Base-by-base conservation (phyloP, 2,888 invertebrate genomes). In the Clusia tigrina region DNA sequence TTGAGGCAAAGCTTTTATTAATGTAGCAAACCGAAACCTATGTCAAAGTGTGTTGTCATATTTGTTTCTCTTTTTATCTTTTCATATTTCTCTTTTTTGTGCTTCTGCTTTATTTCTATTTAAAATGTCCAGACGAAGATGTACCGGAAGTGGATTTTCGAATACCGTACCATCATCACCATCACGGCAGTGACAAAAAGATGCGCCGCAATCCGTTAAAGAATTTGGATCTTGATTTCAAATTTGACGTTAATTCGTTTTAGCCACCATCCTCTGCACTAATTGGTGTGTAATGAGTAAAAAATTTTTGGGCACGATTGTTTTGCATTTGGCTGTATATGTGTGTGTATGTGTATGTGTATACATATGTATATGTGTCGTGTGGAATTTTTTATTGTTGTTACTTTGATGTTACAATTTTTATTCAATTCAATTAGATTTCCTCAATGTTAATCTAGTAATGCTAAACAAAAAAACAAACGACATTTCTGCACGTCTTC, bases 191-290 rank as follows among this genome's bases (percentile, higher is more conserved):
- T 78, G 69, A 78, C 72, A 68, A 69, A 62, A 80, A 78, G 76
- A 54, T 78, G 54, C 77, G 60, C 65, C 76, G 78, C 71, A 80
- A 80, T 80, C 80, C 79, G 60, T 74, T 80, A 63, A 78, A 72
- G 74, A 80, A 80, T 70, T 75, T 80, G 78, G 79, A 80, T 79
- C 81, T 80, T 68, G 79, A 80, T 68, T 80, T 80, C 70, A 80
- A 80, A 72, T 80, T 80, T 68, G 79, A 80, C 77, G 81, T 80
- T 67, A 79, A 80, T 74, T 80, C 80, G 71, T 80, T 80, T 78
- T 80, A 80, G 80, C 78, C 71, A 74, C 65, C 66, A 68, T 58
- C 59, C 63, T 63, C 67, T 52, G 60, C 60, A 67, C 57, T 64
- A 67, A 60, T 53, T 61, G 64, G 64, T 64, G 67, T 64, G 64